Conservation (phyloP, 2,888 invertebrate genomes). For the Tolmerus cingulatus region DNA sequence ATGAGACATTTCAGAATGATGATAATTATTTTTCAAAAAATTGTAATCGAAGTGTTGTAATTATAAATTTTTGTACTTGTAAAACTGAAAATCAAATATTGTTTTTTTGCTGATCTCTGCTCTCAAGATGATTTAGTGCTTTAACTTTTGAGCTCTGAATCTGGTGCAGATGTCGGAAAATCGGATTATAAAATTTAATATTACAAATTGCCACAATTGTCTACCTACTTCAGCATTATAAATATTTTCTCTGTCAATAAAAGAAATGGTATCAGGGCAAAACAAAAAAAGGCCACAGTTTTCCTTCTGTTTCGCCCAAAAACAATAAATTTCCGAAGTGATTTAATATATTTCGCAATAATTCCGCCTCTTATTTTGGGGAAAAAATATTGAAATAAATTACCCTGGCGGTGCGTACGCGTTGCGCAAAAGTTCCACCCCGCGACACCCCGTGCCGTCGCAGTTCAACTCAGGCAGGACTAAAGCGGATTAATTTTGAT, state of each 20-base stretch:
- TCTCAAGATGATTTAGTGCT: no score
- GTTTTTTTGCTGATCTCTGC: no score
- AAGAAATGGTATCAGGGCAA: neutral
- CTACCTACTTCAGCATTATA: neutral
- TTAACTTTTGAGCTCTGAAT: neutral
- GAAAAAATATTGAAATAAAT: neutral
- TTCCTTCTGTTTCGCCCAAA: neutral
- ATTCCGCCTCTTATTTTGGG: neutral
- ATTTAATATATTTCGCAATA: neutral
- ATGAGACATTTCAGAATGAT: no score
- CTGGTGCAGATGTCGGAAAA: neutral
- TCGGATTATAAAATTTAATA: neutral
- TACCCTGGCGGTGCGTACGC: neutral
- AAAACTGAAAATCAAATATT: no score
- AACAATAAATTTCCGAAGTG: neutral
- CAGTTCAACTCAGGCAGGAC: neutral
- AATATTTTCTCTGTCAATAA: neutral
- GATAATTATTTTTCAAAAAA: no score
- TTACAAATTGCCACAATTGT: neutral
- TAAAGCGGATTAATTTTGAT: neutral
- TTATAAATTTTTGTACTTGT: no score
- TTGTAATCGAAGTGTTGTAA: no score
- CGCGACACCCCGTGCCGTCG: neutral
- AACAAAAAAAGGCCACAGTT: neutral
- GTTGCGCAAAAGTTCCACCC: neutral